These are phyloP conservation scores for Calosoma granatense DNA, from an alignment of 1,140 invertebrate species.

Conservation along the genomic window DNA sequence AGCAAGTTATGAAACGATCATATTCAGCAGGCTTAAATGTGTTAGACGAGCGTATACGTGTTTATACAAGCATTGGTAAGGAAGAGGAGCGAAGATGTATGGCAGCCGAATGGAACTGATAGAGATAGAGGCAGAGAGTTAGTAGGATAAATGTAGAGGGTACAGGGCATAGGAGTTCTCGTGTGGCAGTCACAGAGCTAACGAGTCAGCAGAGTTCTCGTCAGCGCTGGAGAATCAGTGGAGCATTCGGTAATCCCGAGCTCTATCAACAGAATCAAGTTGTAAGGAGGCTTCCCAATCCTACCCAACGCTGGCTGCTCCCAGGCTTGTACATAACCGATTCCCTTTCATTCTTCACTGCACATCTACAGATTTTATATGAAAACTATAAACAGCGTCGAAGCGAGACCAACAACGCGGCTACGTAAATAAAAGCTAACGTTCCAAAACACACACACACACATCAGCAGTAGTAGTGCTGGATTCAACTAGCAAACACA, in stretches of 20 bases:
- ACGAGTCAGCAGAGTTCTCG: constrained; percentile 11
- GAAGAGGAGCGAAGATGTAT: not conserved
- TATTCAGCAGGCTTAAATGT: no score
- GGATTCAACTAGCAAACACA: no score
- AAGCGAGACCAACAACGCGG: not conserved
- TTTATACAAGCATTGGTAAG: not conserved
- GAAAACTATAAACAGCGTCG: not conserved
- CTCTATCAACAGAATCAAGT: constrained; percentile 11
- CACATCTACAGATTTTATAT: not conserved
- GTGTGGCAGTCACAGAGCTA: constrained; percentile 8
- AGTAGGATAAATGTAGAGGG: no score
- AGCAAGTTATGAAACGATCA: no score
- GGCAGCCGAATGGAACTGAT: not conserved
- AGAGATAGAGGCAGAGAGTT: not conserved
- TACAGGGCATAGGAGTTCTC: no score
- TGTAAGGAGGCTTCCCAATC: not conserved
- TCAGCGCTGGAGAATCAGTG: constrained; percentile 1
- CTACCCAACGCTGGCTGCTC: not conserved
- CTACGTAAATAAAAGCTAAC: not conserved
- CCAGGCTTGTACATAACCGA: not conserved
- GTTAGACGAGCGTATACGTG: no score
- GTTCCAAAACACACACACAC: no score
- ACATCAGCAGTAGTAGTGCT: no score
- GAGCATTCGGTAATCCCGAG: constrained; percentile 6
- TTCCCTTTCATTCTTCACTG: not conserved